Base-by-base conservation (phyloP, 2,797 vertebrate species). In the Epinephelus coioides region DNA sequence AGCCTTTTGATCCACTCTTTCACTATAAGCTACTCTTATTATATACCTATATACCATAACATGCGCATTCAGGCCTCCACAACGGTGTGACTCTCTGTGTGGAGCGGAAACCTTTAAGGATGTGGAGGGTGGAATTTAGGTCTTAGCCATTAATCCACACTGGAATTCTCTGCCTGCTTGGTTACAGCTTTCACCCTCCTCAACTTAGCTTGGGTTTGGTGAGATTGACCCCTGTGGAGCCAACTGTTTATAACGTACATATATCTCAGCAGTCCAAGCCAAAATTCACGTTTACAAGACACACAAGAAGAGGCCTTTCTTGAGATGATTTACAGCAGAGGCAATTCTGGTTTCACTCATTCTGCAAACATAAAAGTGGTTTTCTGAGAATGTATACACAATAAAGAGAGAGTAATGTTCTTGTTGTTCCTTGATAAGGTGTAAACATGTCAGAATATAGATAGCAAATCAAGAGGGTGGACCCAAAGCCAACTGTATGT, bases 131-230 rank as follows among this genome's bases (percentile, higher is more conserved):
- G 92, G 88, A 87, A 93, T 95, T 93, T 76, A 84, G 83, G 81
- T 88, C 87, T 94, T 89, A 94, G 89, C 85, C 82, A 81, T 91
- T 96, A 96, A 96, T 95, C 95, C 95, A 94, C 87, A 79, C 38
- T 19, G 85, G 94, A 96, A 96, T 96, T 91, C 86, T 88, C 56
- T 71, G 75, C 75, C 69, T 40, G 79, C 78, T 69, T 78, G 78
- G 69, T 70, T 21, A 53, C 73, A 50, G 69, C 46, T 89, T 84
- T 86, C 80, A 63, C 54, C 51, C 50, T 81, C 63, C 34, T 47
- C 40, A 59, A 23, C 59, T 79, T 69, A 69, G 73, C 76, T 77
- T 40, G 66, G 43, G 49, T 70, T 63, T 64, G 60, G 75, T 78
- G 67, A 73, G 62, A 82, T 70, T 76, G 77, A 82, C 81, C 83